These are phyloP conservation scores for Leguminivora glycinivorella DNA, from an alignment of 1,140 invertebrate species.

Conservation along the genomic window DNA sequence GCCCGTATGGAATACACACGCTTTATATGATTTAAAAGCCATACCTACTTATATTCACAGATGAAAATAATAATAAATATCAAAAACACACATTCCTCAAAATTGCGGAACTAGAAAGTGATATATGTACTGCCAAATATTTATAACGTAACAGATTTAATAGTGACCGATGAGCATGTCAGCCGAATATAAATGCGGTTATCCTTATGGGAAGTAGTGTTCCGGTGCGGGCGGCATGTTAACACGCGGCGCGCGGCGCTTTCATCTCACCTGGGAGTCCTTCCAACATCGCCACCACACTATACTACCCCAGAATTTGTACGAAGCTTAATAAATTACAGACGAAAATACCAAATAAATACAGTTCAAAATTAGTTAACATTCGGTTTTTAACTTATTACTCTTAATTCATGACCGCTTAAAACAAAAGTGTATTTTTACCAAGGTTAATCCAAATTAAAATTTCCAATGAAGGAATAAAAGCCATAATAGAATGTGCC, in stretches of 20 bases:
- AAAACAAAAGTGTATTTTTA: not conserved
- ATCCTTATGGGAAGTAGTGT: slow-evolving; percentile 18
- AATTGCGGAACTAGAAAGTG: not conserved
- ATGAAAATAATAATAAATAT: too few species aligned
- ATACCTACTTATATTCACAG: too few species aligned
- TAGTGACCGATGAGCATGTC: not conserved
- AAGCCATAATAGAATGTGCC: not conserved
- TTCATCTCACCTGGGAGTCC: slow-evolving; percentile 27
- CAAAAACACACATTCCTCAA: not conserved
- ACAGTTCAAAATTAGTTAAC: not conserved
- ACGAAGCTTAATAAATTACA: not conserved
- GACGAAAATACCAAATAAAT: not conserved
- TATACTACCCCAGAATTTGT: not conserved
- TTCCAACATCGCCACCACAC: not conserved
- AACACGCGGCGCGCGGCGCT: slow-evolving; percentile 16
- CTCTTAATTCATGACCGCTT: not conserved
- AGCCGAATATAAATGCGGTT: slow-evolving; percentile 10
- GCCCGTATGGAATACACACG: too few species aligned
- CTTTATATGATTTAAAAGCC: too few species aligned
- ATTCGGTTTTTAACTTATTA: not conserved
- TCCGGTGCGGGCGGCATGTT: slow-evolving; percentile 20
- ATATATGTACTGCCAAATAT: not conserved
- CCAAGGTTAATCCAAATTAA: not conserved
- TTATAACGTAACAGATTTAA: not conserved
- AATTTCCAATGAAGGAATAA: not conserved